Evolutionary conservation across 1,140 invertebrate genomes (phyloP), one percentile per base, ranked within the genome.

Genomic region (Rhagoletis zephyria): DNA sequence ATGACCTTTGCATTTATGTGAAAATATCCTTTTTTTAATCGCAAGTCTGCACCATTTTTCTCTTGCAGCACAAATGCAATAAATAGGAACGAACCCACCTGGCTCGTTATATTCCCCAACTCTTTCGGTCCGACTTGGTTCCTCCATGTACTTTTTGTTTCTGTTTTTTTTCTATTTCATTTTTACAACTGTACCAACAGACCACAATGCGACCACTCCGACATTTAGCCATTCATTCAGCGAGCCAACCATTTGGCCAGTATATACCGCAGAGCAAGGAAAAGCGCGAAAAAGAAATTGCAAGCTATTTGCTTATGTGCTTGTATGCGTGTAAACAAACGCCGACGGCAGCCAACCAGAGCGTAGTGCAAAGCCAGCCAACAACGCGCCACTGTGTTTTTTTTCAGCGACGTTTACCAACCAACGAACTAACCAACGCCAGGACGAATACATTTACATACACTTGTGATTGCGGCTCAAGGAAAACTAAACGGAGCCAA

Each of bases 241-340:
- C 30, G 19, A 67, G 9, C 64, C 30, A 67, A 67, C 64, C 64
- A 67, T 67, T 12, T 67, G 12, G 30, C 40, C 64, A 67, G 9
- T 67, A 67, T 67, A 67, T 67, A 67, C 64, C 12, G 40, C 64
- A 42, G 12, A 19, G 19, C 5, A 42, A 40, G 12, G 64, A 67
- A 64, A 40, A 67, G 40, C 64, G 64, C 19, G 64, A 67, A 67
- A 67, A 67, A 40, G 16, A 67, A 67, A 67, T 67, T 67, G 64
- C 30, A 67, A 67, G 64, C 19, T 42, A 67, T 67, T 67, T 67
- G 64, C 42, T 42, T 40, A 12, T 74, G 40, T 40, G 40, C 42
- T 70, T 70, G 30, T 70, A 12, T 70, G 40, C 42, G 67, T 70
- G 67, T 70, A 70, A 14, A 48, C 67, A 70, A 70, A 70, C 42